Percentiles rank a stretch among this genome's conserved stretches.
Evolutionary conservation across 2,797 vertebrate genomes (phyloP).

Genomic region (Lutjanus argentimaculatus): DNA sequence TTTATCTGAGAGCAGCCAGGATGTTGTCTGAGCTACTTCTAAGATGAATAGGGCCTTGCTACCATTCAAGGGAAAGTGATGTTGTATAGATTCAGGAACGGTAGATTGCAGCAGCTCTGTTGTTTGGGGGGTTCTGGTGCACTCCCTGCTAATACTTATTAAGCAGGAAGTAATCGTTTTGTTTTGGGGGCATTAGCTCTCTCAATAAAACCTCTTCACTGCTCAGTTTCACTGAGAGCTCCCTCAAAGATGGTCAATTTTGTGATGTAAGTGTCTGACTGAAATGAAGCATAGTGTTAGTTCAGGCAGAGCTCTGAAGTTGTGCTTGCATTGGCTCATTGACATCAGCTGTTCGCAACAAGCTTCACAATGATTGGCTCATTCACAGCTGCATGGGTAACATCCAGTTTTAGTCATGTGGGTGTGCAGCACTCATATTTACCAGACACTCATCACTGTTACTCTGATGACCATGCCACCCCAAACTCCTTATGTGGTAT

Average conservation of each 20-base stretch:
- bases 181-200: background rate
- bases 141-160: background rate
- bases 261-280: background rate
- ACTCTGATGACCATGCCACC: background rate
- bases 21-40: too few species aligned
- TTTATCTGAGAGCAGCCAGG: background rate
- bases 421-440: background rate
- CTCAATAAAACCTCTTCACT: background rate
- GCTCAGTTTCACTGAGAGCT: too few species aligned
- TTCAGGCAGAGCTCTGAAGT: too few species aligned
- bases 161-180: background rate
- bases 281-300: background rate
- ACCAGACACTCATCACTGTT: background rate
- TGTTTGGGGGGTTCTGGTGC: background rate
- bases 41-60: background rate
- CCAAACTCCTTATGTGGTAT: background rate
- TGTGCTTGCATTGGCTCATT: too few species aligned
- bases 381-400: background rate
- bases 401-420: background rate
- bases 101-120: background rate
- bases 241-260: background rate
- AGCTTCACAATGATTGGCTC: too few species aligned
- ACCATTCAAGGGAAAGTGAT: background rate
- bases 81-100: background rate
- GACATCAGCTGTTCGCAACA: too few species aligned